Base-by-base conservation (phyloP, 2,797 vertebrate genomes). In the Sternotherus odoratus region DNA sequence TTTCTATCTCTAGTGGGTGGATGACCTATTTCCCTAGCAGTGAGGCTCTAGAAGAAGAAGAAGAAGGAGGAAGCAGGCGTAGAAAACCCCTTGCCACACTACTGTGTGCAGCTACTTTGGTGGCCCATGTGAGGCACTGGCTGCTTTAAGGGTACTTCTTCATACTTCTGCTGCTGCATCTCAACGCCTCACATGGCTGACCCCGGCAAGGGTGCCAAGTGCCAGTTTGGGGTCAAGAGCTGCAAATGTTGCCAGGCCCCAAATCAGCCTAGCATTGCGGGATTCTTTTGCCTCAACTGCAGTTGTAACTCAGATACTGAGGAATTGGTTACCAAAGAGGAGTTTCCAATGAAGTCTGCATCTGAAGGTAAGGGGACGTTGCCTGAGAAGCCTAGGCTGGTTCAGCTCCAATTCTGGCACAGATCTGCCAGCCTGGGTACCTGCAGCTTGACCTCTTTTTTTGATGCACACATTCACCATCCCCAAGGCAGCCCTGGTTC, bases 111-210 rank as follows among this genome's bases (percentile, higher is more conserved):
- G 43, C 26, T 75, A 16, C 4, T 3, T 48, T 75, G 43, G 7
- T 1, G 2, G 24, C 13, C 39, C 43, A 30, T 75, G 43, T 28
- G 16, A 48, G 7, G 60, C 60, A 51, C 74, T 56, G 56, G 23
- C 66, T 89, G 11, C 16, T 2, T 53, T 1, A n/a, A 83, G 15
- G 36, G 90, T 0, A 0, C 24, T 50, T 79, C 39, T 30, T 84
- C 46, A 49, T 82, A 3, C 2, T 1, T 1, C 5, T 0, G 0
- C 54, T 0, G 0, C 36, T 69, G n/a, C 3, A 1, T 77, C 72
- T 79, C 11, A 5, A 26, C 0, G 1, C 48, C 17, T 26, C 15
- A 4, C 0, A 0, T 69, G 89, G 12, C 56, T 75, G 51, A 77
- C 33, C 0, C n/a, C 77, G 75, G 28, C 39, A 82, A 33, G 39